Evolutionary conservation across 2,888 invertebrate genomes (phyloP).

Genomic region (Perizoma flavofasciatum): DNA sequence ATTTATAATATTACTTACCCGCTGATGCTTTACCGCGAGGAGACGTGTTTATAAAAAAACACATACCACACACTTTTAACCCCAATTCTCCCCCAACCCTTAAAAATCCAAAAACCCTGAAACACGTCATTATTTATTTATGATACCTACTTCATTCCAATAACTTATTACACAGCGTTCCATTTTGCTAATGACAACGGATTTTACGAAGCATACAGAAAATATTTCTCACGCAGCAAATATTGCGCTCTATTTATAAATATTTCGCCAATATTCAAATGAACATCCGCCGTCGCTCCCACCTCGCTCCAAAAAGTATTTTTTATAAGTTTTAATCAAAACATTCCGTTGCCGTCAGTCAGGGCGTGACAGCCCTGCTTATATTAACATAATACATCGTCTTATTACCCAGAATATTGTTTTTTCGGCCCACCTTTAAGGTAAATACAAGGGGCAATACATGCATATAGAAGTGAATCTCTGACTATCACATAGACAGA

Average conservation of each 20-base stretch:
- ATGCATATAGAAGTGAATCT: constrained; percentile 11
- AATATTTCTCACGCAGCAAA: constrained; percentile 12
- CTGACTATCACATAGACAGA: too few species aligned
- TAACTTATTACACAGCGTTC: too few species aligned
- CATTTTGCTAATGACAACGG: too few species aligned
- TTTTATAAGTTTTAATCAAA: constrained; percentile 67
- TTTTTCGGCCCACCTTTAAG: constrained; percentile 41
- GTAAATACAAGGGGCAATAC: constrained; percentile 23
- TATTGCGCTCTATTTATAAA: constrained; percentile 20
- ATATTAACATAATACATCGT: constrained; percentile 56
- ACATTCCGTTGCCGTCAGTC: constrained; percentile 53
- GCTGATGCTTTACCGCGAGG: too few species aligned
- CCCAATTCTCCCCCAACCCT: too few species aligned
- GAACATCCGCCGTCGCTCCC: constrained; percentile 18
- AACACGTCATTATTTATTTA: too few species aligned
- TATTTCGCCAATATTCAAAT: constrained; percentile 29
- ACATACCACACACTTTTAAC: too few species aligned
- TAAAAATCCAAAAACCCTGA: too few species aligned
- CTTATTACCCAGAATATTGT: constrained; percentile 52
- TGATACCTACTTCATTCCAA: too few species aligned
- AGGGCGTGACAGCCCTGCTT: constrained; percentile 45
- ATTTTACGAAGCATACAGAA: too few species aligned
- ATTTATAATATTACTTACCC: too few species aligned
- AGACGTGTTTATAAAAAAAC: too few species aligned
- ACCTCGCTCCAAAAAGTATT: constrained; percentile 46